These are phyloP conservation scores for Cotesia typhae DNA, from an alignment of 1,140 invertebrate species.

Conservation along the genomic window DNA sequence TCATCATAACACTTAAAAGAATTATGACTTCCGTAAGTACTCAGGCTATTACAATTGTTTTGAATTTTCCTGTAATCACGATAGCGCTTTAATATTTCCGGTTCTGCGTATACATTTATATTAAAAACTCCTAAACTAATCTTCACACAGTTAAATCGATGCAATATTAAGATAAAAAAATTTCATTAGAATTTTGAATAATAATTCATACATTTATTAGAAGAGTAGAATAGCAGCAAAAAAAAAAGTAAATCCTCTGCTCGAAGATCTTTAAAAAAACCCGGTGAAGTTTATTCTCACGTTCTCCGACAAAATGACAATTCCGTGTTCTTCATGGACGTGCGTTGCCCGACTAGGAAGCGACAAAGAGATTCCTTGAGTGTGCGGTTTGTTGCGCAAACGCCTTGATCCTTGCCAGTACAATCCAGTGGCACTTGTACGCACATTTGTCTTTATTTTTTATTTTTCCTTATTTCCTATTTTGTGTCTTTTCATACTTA, in stretches of 20 bases:
- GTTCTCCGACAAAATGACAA: conserved; percentile 52
- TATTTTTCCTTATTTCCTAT: conserved; percentile 7
- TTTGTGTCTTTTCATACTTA: background rate
- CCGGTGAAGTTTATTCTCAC: conserved; percentile 42
- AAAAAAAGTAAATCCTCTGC: background rate
- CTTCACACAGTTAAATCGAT: background rate
- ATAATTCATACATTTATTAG: background rate
- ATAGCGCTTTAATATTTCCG: conserved; percentile 37
- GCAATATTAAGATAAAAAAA: no score
- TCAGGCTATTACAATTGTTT: conserved; percentile 24
- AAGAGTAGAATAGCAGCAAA: background rate
- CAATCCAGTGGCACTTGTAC: conserved; percentile 1
- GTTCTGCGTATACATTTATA: conserved; percentile 11
- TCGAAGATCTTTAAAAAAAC: no score
- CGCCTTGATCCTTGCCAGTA: conserved; percentile 24
- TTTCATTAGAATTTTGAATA: no score
- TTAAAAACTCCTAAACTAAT: background rate
- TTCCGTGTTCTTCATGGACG: conserved; percentile 49
- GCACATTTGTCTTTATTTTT: background rate
- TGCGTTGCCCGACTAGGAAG: conserved; percentile 37
- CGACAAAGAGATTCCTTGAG: conserved; percentile 36
- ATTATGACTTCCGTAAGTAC: conserved; percentile 31
- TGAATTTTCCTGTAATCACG: conserved; percentile 41
- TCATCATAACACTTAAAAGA: conserved; percentile 23
- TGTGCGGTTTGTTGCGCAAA: conserved; percentile 22